Conservation (phyloP, 2,888 invertebrate species). For the Tupiocoris notatus region DNA sequence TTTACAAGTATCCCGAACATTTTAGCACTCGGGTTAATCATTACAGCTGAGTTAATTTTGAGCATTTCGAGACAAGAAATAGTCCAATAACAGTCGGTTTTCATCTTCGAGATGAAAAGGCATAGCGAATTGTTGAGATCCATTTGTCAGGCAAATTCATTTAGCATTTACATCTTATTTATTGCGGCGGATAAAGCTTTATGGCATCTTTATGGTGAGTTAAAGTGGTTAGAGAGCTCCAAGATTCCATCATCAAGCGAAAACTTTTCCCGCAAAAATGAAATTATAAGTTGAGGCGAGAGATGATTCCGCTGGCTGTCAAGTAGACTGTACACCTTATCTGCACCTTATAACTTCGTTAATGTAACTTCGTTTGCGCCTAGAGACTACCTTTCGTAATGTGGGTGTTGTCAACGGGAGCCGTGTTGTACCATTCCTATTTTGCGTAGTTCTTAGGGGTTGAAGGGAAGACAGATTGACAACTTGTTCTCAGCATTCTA, state of each 20-base stretch:
- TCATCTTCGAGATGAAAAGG: not conserved
- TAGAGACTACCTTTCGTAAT: not conserved
- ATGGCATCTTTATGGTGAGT: conserved; percentile 27
- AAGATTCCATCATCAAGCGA: not conserved
- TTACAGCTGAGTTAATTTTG: too few relatives aligned
- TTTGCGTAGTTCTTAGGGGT: too few relatives aligned
- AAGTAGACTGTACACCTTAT: conserved; percentile 18
- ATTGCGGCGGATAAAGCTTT: conserved; percentile 22
- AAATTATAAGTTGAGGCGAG: conserved; percentile 27
- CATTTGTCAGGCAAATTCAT: conserved; percentile 22
- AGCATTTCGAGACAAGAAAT: not conserved
- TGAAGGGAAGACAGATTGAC: too few relatives aligned
- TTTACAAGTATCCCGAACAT: too few relatives aligned
- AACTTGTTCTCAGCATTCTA: too few relatives aligned
- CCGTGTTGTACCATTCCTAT: too few relatives aligned
- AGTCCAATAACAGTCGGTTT: not conserved
- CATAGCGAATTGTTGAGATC: not conserved
- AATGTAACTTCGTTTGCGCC: not conserved
- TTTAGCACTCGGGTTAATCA: too few relatives aligned
- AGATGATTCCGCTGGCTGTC: conserved; percentile 29
- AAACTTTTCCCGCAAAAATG: conserved; percentile 19
- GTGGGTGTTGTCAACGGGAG: not conserved
- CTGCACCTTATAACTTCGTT: not conserved
- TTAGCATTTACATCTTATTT: conserved; percentile 36
- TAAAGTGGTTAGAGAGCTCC: conserved; percentile 2